phyloP scores from a whole-genome alignment of 2,888 invertebrate species.

The Eilema sororculum region DNA sequence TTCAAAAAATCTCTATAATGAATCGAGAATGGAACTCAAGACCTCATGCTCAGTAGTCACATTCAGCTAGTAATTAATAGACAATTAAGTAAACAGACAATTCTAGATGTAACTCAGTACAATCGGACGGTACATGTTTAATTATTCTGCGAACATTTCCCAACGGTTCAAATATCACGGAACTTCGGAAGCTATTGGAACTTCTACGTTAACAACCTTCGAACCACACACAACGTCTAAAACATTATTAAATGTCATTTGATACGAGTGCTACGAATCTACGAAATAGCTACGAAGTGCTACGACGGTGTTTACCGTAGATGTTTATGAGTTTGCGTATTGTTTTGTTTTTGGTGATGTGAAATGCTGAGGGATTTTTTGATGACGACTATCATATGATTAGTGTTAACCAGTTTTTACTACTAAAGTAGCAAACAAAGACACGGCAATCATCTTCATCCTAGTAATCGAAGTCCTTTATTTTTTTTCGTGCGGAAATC shows the following conservation, averaged over 20 bases:
- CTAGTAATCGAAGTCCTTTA: too few species aligned
- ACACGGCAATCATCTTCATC: too few species aligned
- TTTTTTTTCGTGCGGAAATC: too few species aligned
- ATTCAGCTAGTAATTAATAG: not conserved
- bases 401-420: not conserved
- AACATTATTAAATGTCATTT: conserved; percentile 14
- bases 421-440: not conserved
- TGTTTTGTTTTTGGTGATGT: not conserved
- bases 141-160: conserved; percentile 15
- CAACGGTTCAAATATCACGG: conserved; percentile 7
- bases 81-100: conserved; percentile 1
- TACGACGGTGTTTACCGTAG: not conserved
- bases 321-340: not conserved
- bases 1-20: too few species aligned
- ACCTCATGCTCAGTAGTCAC: not conserved
- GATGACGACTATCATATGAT: not conserved
- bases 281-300: conserved; percentile 4
- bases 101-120: not conserved
- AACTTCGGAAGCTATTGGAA: conserved; percentile 14
- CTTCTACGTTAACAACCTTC: conserved; percentile 12
- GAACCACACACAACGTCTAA: conserved; percentile 8
- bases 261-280: conserved; percentile 9
- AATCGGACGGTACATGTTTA: conserved; percentile 7
- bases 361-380: not conserved
- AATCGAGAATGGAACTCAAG: not conserved